Evolutionary conservation across 2,888 invertebrate species (phyloP).

Genomic region (Salticus scenicus): DNA sequence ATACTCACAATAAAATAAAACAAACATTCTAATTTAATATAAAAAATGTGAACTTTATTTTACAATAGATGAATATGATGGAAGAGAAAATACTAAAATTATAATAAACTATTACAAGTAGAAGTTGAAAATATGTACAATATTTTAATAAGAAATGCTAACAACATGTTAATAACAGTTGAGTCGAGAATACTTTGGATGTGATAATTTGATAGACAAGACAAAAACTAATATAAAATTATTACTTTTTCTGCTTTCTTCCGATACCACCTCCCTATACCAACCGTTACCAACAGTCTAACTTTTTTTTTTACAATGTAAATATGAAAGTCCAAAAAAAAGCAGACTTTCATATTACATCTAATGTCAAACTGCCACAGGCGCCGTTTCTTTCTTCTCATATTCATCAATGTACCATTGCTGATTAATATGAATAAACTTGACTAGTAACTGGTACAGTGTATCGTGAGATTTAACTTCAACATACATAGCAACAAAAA

Average conservation of each 20-base stretch:
- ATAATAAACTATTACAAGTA: slow-evolving; percentile 33
- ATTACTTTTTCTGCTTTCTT: neutral
- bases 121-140: slow-evolving; percentile 49
- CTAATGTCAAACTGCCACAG: slow-evolving; percentile 70
- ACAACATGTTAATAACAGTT: slow-evolving; percentile 4
- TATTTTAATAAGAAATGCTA: slow-evolving; percentile 18
- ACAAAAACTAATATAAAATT: neutral
- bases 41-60: slow-evolving; percentile 34
- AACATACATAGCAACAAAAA: slow-evolving; percentile 79
- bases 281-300: neutral
- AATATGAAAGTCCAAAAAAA: slow-evolving; percentile 2
- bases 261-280: neutral
- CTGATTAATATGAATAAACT: slow-evolving; percentile 76
- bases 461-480: slow-evolving; percentile 78
- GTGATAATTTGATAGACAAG: neutral
- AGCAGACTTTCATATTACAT: neutral
- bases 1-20: slow-evolving; percentile 30
- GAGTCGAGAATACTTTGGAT: slow-evolving; percentile 26
- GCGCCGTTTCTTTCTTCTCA: slow-evolving; percentile 73
- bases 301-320: neutral
- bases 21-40: slow-evolving; percentile 19
- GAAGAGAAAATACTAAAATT: slow-evolving; percentile 23
- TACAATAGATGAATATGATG: slow-evolving; percentile 24
- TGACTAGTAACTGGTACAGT: slow-evolving; percentile 77
- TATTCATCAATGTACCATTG: slow-evolving; percentile 78